phyloP scores from a whole-genome alignment of 2,888 invertebrate genomes.

The Opisthograptis luteolata region DNA sequence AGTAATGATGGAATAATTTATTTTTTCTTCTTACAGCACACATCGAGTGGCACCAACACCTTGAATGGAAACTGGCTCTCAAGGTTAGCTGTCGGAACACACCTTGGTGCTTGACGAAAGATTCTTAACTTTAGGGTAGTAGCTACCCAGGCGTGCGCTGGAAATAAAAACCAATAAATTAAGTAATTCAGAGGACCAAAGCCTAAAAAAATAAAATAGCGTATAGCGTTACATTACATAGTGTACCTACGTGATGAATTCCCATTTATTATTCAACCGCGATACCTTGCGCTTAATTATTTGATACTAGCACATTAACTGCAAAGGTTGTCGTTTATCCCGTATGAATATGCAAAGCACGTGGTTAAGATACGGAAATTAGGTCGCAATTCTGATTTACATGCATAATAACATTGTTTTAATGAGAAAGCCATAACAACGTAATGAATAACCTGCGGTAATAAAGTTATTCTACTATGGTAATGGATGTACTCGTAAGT shows the following conservation, averaged over 20 bases:
- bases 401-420: conserved; percentile 55
- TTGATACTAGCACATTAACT: conserved; percentile 36
- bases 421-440: conserved; percentile 43
- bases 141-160: no score
- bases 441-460: conserved; percentile 18
- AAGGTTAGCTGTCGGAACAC: no score
- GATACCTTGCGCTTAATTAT: conserved; percentile 22
- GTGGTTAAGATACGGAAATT: conserved; percentile 61
- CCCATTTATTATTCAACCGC: conserved; percentile 5
- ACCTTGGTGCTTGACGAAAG: no score
- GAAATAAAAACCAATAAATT: no score
- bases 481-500: neutral
- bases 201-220: no score
- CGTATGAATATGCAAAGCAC: conserved; percentile 61
- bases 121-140: no score
- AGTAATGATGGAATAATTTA: no score
- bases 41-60: no score
- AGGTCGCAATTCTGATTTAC: conserved; percentile 62
- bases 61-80: no score
- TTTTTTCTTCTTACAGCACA: no score
- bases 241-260: neutral
- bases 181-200: no score
- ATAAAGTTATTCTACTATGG: conserved; percentile 14
- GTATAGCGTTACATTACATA: no score
- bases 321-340: conserved; percentile 42